Conservation (phyloP, 2,113 vertebrate genomes). For the Xyrauchen texanus region DNA sequence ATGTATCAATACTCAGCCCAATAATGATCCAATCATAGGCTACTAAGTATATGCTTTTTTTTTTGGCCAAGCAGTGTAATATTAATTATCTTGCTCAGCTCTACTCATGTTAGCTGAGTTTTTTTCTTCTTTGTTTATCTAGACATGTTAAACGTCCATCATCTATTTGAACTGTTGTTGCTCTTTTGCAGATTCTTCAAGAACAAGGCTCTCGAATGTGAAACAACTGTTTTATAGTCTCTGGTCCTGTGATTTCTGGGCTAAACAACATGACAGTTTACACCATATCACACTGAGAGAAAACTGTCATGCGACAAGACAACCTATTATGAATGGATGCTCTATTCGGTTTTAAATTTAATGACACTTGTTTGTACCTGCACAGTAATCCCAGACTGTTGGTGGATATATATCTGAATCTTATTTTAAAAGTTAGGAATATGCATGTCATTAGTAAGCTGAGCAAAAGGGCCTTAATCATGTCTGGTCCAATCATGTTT, state of each 20-base stretch:
- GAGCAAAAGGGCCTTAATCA: conserved; percentile 45
- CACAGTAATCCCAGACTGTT: conserved; percentile 27
- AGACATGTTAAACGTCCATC: neutral
- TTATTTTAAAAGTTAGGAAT: conserved; percentile 22
- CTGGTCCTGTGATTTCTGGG: neutral
- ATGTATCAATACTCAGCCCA: too few species aligned
- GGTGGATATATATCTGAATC: neutral
- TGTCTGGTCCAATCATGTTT: conserved; percentile 36
- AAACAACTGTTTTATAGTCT: neutral
- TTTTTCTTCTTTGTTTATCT: neutral
- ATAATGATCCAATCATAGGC: too few species aligned
- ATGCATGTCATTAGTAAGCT: conserved; percentile 39
- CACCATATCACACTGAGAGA: conserved; percentile 9
- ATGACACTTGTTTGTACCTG: conserved; percentile 46
- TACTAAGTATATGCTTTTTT: too few species aligned
- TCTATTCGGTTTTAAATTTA: conserved; percentile 9
- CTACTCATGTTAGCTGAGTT: neutral
- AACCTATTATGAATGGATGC: conserved; percentile 19
- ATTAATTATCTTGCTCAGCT: too few species aligned
- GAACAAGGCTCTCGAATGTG: conserved; percentile 59
- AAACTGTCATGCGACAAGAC: conserved; percentile 7
- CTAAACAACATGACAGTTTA: neutral
- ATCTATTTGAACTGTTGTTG: neutral
- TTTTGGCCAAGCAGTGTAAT: too few species aligned
- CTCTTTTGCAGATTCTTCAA: conserved; percentile 51